phyloP scores from a whole-genome alignment of 2,888 invertebrate genomes.

The Diabrotica balteata region DNA sequence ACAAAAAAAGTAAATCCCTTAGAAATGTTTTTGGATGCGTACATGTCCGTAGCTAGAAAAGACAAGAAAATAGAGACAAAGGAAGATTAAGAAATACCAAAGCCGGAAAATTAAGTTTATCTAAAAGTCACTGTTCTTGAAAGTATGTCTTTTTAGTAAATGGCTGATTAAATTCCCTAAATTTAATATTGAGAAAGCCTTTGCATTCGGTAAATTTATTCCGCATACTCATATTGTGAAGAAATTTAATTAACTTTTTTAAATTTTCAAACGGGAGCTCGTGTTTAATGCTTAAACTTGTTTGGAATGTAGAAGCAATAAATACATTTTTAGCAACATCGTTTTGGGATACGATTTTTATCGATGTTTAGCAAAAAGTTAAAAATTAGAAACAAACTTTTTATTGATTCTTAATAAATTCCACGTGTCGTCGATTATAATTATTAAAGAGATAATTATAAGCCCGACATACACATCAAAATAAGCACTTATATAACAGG shows the following conservation, averaged over 20 bases:
- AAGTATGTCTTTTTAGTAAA: slow-evolving; percentile 22
- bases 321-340: too few species aligned
- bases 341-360: too few species aligned
- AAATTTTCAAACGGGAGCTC: slow-evolving; percentile 13
- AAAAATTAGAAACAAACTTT: too few species aligned
- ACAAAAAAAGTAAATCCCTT: too few species aligned
- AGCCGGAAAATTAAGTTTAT: slow-evolving; percentile 11
- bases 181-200: slow-evolving; percentile 19
- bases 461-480: too few species aligned
- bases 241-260: slow-evolving; percentile 23
- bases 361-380: too few species aligned
- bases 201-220: slow-evolving; percentile 13
- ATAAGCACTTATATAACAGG: too few species aligned
- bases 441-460: too few species aligned
- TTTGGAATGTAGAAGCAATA: not conserved
- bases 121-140: slow-evolving; percentile 14
- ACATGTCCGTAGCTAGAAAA: not conserved
- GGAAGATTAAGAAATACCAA: slow-evolving; percentile 16
- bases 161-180: slow-evolving; percentile 26
- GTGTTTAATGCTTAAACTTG: slow-evolving; percentile 2
- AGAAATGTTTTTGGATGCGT: too few species aligned
- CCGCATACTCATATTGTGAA: slow-evolving; percentile 11
- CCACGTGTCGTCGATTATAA: too few species aligned
- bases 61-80: not conserved
- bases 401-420: too few species aligned